Base-by-base conservation (phyloP, 2,113 vertebrate species). In the Aythya baeri region DNA sequence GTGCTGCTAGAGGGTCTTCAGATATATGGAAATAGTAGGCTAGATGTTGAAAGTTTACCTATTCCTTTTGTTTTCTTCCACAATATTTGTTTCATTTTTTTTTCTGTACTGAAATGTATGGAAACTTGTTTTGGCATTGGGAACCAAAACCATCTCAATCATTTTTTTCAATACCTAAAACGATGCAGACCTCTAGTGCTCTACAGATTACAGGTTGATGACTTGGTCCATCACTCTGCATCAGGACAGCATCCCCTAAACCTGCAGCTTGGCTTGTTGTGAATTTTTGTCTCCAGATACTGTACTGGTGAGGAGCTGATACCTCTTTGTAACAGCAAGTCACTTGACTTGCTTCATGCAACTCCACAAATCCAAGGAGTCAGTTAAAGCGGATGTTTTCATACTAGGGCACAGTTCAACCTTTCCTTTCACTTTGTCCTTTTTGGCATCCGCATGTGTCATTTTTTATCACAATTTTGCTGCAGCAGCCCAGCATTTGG, bases 401-500 rank as follows among this genome's bases (percentile, higher is more conserved):
- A 9, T 82, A 36, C 38, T 17, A 79, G 34, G 54, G 31, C 77
- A 89, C n/a, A 74, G 63, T 70, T 91, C 83, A 91, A 18, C 44
- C 66, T 92, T 91, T 58, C 54, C 73, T 91, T 90, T 65, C 23
- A 44, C 41, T 91, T 75, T 17, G 8, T 84, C 3, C 10, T 5
- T 49, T 88, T 68, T 88, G 74, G 76, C 76, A 89, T 71, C 29
- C n/a, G 31, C 23, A 58, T 18, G 34, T 85, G 86, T 79, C 23
- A 50, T 83, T 86, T 96, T 92, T 88, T 62, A 86, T 87, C 80
- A 55, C 63, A 52, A 7, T 32, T 87, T 54, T 81, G 41, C 77
- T 87, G 83, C 83, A 84, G 82, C 74, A 94, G 54, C 78, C 71
- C 16, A 2, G 78, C 54, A 95, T 83, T 91, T 61, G 46, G 54